Base-by-base conservation (phyloP, 2,797 vertebrate species). In the Lagodon rhomboides region DNA sequence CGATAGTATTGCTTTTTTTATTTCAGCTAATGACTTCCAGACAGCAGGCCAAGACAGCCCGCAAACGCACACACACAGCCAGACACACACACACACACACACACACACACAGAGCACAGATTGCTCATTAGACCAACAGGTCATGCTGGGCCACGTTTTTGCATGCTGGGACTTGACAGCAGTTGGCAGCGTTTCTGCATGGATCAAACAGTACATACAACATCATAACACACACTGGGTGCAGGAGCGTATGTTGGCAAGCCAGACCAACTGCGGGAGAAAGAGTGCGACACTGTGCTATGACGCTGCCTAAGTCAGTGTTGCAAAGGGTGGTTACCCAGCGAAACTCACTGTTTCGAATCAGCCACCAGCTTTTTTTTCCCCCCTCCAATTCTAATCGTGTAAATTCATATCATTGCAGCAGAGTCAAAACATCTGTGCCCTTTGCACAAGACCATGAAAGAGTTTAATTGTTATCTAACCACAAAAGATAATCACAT, bases 111-210 rank as follows among this genome's bases (percentile, higher is more conserved):
- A 68, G 9, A 74, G 68, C 74, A 82, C 90, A 89, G 80, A 85
- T 67, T 85, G 89, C 92, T 94, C 91, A 92, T 94, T 94, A 93
- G 85, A 66, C 77, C 86, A 89, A 90, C 91, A 92, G 91, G 90
- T 91, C 91, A 89, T 20, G 61, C 89, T 92, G 92, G 75, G 87
- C 72, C 64, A 68, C 68, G 43, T 78, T 88, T 85, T 73, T 87
- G 77, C 89, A 79, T 81, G 89, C 91, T 91, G 89, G 46, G 85
- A 82, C 82, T 78, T 86, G 84, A 91, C 87, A 91, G 89, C 80
- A 84, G 77, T 74, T 83, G 86, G 85, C 87, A 79, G 43, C 43
- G 49, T 59, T 83, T 81, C 60, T 64, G 61, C 62, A 18, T 50
- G 73, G 73, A 89, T 86, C 80, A 86, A 85, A 86, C 76, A n/a